Evolutionary conservation across 2,888 invertebrate genomes (phyloP), one percentile per base, ranked within the genome.

Genomic region (Phymatocera aterrima): DNA sequence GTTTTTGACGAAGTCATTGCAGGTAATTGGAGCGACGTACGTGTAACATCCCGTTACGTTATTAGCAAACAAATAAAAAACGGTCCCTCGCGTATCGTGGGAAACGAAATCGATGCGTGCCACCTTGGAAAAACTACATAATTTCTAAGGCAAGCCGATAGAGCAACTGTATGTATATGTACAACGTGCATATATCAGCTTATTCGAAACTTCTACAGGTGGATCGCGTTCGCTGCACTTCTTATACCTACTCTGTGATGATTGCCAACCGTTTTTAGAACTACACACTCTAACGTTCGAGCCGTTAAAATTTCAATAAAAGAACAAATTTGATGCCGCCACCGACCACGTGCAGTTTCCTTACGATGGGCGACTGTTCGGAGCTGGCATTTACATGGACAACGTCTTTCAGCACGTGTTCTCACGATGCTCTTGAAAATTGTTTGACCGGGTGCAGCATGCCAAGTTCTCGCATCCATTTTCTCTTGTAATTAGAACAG

Each of bases 231-330:
- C n/a, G n/a, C n/a, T n/a, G n/a, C n/a, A n/a, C n/a, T n/a, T n/a
- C n/a, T n/a, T n/a, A n/a, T n/a, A n/a, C 37, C 37, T 64, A 18
- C 37, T 18, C 18, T n/a, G n/a, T 21, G 37, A 37, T 64, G 18
- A 15, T 34, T 40, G 34, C n/a, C n/a, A 18, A 21, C 21, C 34
- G 21, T 64, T n/a, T 37, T 64, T 10, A 3, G 10, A 37, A 3
- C 37, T 12, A 37, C 34, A 1, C 6, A 12, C 1, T n/a, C n/a
- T n/a, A 6, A 37, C 57, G 28, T 12, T 64, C 10, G 18, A 37
- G n/a, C 37, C 37, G 64, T 64, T 64, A 3, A n/a, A 64, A 64
- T 64, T 64, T 64, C 34, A 64, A 64, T 21, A 64, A 64, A 64
- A 34, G n/a, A 64, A 64, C 24, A 34, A 40, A 57, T 57, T 24